Evolutionary conservation across 2,113 vertebrate species (phyloP).

Genomic region (Gasterosteus nipponicus): DNA sequence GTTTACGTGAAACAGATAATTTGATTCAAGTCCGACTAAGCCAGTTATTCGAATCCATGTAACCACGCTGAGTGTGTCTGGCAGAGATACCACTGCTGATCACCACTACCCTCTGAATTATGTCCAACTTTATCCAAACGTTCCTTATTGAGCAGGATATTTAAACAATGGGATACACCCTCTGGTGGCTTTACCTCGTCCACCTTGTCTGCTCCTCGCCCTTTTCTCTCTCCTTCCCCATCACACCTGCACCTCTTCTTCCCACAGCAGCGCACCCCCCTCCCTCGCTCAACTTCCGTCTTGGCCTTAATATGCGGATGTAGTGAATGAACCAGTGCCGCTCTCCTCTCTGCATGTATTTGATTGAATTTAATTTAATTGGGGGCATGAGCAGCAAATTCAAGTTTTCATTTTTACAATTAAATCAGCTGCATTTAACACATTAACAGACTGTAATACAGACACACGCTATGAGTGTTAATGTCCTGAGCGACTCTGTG

Average conservation of each 20-base stretch:
- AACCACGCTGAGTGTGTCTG: background rate
- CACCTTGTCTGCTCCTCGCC: background rate
- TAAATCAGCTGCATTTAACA: slow-evolving; percentile 69
- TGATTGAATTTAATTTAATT: slow-evolving; percentile 80
- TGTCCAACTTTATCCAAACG: background rate
- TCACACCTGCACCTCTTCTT: background rate
- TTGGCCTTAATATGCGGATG: slow-evolving; percentile 48
- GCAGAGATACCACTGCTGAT: background rate
- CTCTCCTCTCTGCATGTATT: slow-evolving; percentile 74
- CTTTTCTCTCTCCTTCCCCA: background rate
- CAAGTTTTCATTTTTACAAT: slow-evolving; percentile 75
- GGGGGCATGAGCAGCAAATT: slow-evolving; percentile 63
- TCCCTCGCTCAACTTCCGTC: slow-evolving; percentile 20
- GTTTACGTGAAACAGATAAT: too few relatives aligned
- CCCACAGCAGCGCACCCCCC: background rate
- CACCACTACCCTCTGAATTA: background rate
- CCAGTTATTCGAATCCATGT: too few relatives aligned
- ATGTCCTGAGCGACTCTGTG: slow-evolving; percentile 46
- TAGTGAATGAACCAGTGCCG: slow-evolving; percentile 52
- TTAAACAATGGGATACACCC: background rate
- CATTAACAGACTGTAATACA: slow-evolving; percentile 24
- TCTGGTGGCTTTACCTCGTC: background rate
- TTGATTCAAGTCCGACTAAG: too few relatives aligned
- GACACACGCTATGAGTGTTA: slow-evolving; percentile 55
- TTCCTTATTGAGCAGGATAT: background rate